Base-by-base conservation (phyloP, 2,888 invertebrate species). In the Harpagoxenus sublaevis region DNA sequence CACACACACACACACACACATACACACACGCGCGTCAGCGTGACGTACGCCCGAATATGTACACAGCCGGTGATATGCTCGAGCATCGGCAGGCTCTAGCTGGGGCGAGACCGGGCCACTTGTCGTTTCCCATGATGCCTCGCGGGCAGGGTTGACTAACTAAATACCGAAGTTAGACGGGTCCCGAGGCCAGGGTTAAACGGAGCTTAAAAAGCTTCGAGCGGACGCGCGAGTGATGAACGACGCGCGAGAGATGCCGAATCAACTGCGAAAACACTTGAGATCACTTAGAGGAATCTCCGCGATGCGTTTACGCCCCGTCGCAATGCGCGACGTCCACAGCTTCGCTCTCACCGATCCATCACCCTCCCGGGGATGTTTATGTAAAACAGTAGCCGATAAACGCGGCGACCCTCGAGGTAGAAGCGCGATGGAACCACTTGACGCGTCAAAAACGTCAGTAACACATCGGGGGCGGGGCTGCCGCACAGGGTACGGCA, bases 111-210 rank as follows among this genome's bases (percentile, higher is more conserved):
- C 88, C 75, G 89, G 86, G 92, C 91, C 95, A 95, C 94, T 95
- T 95, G 95, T 93, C 94, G 92, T 94, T 94, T 94, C 94, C 94
- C 94, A 94, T 93, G 92, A 93, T 92, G 93, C 93, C 94, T 93
- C 91, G 92, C 92, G 94, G 94, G 91, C 93, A 92, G 93, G 93
- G 92, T 94, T 94, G 95, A 93, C 95, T 95, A 93, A 94, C 94
- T 94, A 95, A 95, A 95, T 94, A 95, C 92, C 57, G 89, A 93
- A 94, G 94, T 94, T 93, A 93, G 91, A 92, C 90, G 93, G 90
- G 94, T 92, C 93, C 86, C 86, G 91, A 66, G 94, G 94, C 93
- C 92, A 93, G 94, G 94, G 94, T 95, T 94, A 94, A 94, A 94
- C 92, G 90, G 89, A 92, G 93, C 93, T 92, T 93, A 93, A 91